Evolutionary conservation across 2,797 vertebrate genomes (phyloP).

Genomic region (Pyrocephalus nanus): DNA sequence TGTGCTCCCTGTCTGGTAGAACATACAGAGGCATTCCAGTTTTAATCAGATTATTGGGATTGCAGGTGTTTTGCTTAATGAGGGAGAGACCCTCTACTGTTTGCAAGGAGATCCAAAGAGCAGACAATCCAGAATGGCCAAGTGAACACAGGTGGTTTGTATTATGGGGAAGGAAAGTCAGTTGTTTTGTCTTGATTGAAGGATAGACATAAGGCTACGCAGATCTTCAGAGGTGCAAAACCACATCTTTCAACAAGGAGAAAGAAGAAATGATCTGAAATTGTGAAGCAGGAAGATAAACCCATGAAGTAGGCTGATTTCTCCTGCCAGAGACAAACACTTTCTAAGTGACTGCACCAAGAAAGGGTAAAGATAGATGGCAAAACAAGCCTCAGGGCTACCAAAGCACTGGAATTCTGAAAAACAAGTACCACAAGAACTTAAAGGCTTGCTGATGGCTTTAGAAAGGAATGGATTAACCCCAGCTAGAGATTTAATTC

Average conservation of each 20-base stretch:
- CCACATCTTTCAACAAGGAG: background rate
- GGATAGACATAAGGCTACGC: background rate
- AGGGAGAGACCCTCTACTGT: background rate
- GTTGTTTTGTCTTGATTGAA: background rate
- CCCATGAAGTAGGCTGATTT: background rate
- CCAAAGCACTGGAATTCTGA: background rate
- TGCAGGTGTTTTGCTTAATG: background rate
- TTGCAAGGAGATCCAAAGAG: background rate
- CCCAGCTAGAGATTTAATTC: background rate
- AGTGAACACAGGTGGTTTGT: background rate
- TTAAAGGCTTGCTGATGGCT: background rate
- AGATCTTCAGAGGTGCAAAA: background rate
- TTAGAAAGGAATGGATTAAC: background rate
- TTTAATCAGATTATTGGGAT: background rate
- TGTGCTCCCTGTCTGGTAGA: background rate
- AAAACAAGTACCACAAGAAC: background rate
- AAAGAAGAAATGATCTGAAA: background rate
- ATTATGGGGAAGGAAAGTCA: background rate
- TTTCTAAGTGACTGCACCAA: background rate
- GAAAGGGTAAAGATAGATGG: background rate
- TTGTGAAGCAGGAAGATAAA: background rate
- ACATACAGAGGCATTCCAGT: background rate
- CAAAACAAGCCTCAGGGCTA: background rate
- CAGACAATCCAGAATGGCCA: rapidly evolving
- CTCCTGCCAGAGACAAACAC: background rate